phyloP scores from a whole-genome alignment of 2,888 invertebrate genomes.

The Prosopocoilus inquinatus region DNA sequence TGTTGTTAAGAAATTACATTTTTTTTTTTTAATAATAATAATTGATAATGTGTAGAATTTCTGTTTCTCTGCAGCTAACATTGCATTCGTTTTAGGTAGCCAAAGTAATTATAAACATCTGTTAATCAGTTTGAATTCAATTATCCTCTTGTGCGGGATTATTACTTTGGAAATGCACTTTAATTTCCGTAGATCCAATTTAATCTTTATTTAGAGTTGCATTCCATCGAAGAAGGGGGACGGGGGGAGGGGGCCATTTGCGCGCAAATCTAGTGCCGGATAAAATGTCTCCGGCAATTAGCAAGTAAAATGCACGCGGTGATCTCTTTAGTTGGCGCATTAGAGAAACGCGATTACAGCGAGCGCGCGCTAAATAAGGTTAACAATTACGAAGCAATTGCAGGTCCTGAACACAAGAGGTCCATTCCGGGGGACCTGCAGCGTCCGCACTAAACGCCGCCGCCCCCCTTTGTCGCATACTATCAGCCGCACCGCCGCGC shows the following conservation, averaged over 20 bases:
- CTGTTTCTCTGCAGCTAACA: too few relatives aligned
- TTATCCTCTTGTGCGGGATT: too few relatives aligned
- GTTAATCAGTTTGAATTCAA: too few relatives aligned
- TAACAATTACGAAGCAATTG: constrained; percentile 23
- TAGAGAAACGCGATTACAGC: constrained; percentile 33
- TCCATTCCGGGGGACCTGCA: constrained; percentile 5
- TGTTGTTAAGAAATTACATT: too few relatives aligned
- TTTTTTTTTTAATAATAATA: too few relatives aligned
- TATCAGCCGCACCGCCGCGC: constrained; percentile 18
- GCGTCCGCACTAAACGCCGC: constrained; percentile 29
- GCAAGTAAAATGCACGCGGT: constrained; percentile 22
- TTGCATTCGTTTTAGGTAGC: too few relatives aligned
- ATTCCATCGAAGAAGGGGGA: too few relatives aligned
- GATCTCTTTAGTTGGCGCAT: constrained; percentile 31
- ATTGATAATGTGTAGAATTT: too few relatives aligned
- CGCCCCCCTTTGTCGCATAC: constrained; percentile 26
- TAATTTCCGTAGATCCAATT: too few relatives aligned
- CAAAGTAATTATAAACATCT: too few relatives aligned
- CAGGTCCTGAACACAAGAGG: constrained; percentile 2
- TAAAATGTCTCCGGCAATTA: constrained; percentile 19
- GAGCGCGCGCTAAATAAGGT: constrained; percentile 24
- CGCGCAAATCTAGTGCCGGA: constrained; percentile 10
- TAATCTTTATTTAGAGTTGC: too few relatives aligned
- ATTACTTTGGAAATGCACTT: too few relatives aligned
- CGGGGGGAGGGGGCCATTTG: neutral